Evolutionary conservation across 1,140 invertebrate species (phyloP), one percentile per base, ranked within the genome.

Genomic region (Bombus haemorrhoidalis): DNA sequence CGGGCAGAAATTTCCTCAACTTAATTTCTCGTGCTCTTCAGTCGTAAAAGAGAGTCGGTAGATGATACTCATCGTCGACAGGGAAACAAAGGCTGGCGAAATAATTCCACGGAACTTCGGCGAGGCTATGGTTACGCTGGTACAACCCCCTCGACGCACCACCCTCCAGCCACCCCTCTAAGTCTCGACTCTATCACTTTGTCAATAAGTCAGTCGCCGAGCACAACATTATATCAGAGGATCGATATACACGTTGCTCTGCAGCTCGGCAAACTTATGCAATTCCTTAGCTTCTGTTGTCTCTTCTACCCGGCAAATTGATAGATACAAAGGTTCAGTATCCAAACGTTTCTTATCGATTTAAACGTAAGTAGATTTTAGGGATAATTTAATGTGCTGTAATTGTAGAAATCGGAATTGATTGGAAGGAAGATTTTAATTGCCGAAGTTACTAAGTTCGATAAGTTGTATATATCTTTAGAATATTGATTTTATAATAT

Each of bases 201-300:
- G 71, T 73, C 71, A 73, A 73, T 73, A 73, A 73, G 71, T 73
- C 71, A 43, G 71, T 43, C 41, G 71, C 71, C 39, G 71, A 15
- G 71, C 71, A 47, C 39, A 43, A 73, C 71, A 73, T 73, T 73
- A 47, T 73, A 41, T n/a, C 71, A 22, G 71, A 8, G 47, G 71
- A 73, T 73, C 71, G 71, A 73, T 73, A 73, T 47, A 73, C 71
- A 32, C n/a, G 39, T n/a, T 73, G 2, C 28, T 43, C 28, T 2
- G 25, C 5, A n/a, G 69, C 69, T 72, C 5, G 15, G 3, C 15
- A 2, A 43, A 72, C 39, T 43, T 41, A 32, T 0, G 41, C 28
- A 5, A 72, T 25, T 73, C 13, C n/a, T 12, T 10, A 8, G 34
- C 28, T 62, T 62, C 59, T n/a, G 59, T 62, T n/a, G 59, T 62